A percentile compares a stretch with the other conserved stretches of the same genome.
Evolutionary conservation across 1,140 invertebrate species (phyloP).

Genomic region (Leptonema lineaticorne): DNA sequence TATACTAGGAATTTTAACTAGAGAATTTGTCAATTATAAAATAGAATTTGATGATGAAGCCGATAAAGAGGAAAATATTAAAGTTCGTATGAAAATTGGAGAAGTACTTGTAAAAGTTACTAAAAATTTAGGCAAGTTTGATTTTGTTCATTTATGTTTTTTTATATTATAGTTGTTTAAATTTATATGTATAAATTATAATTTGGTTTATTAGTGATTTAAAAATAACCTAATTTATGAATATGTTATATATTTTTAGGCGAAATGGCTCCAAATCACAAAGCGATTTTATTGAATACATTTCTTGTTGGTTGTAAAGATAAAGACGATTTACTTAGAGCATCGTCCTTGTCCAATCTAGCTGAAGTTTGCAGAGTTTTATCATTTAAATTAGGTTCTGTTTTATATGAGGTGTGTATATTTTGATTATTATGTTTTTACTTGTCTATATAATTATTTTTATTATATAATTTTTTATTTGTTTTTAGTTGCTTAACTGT

Average conservation of each 20-base stretch:
- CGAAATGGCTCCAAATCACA: constrained; percentile 72
- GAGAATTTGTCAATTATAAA: constrained; percentile 54
- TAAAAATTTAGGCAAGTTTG: constrained; percentile 65
- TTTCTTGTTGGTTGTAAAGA: constrained; percentile 70
- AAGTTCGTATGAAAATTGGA: constrained; percentile 76
- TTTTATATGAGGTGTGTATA: constrained; percentile 67
- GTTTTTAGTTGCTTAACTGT: constrained; percentile 68
- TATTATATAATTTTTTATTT: not conserved
- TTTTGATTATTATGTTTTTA: not conserved
- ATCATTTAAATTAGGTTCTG: constrained; percentile 69
- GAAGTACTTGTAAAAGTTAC: constrained; percentile 78
- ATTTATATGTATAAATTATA: not conserved
- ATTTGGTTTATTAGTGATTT: not conserved
- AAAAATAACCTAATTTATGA: not conserved
- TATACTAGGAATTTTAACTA: constrained; percentile 65
- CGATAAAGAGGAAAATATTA: constrained; percentile 54
- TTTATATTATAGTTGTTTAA: constrained; percentile 1
- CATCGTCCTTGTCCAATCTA: constrained; percentile 82
- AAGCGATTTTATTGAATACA: constrained; percentile 69
- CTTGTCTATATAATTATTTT: not conserved
- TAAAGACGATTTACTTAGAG: constrained; percentile 70
- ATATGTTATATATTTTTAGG: constrained; percentile 55
- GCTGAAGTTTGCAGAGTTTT: constrained; percentile 80
- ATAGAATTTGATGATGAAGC: constrained; percentile 43
- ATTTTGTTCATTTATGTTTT: constrained; percentile 6